Conservation (phyloP, 2,113 vertebrate species). For the Deroptyus accipitrinus region DNA sequence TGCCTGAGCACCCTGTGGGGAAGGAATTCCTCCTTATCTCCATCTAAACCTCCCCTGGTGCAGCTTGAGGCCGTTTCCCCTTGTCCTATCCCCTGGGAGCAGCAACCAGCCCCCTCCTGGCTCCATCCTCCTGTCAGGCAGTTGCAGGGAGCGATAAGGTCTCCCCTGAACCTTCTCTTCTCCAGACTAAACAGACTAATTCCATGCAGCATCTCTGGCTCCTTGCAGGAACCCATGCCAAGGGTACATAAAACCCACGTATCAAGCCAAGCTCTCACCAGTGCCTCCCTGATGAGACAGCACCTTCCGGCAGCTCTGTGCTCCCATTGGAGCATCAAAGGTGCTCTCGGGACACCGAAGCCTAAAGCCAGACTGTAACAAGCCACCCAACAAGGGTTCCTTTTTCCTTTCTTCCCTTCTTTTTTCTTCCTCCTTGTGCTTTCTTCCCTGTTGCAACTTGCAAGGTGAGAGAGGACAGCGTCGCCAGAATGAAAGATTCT, state of each 20-base stretch:
- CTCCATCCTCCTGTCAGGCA: background rate
- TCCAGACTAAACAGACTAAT: background rate
- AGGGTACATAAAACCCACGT: background rate
- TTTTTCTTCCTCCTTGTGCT: background rate
- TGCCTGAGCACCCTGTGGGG: background rate
- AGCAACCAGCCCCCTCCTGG: background rate
- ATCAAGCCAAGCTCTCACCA: background rate
- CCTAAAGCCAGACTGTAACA: background rate
- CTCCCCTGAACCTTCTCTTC: background rate
- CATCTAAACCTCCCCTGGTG: too few species aligned
- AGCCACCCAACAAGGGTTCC: background rate
- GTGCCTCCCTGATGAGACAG: background rate
- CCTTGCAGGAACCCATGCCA: background rate
- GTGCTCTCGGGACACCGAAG: background rate
- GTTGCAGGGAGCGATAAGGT: background rate
- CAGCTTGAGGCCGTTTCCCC: too few species aligned
- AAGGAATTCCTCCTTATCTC: too few species aligned
- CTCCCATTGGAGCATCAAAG: fast-evolving
- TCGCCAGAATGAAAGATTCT: conserved; percentile 79
- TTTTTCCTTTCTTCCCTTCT: background rate
- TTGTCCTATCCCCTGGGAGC: background rate
- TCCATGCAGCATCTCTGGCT: background rate
- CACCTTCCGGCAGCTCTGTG: background rate
- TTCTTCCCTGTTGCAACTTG: conserved; percentile 4
- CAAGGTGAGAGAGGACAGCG: conserved; percentile 81